Conservation (phyloP, 1,140 invertebrate genomes). For the Drosophila ogumai region DNA sequence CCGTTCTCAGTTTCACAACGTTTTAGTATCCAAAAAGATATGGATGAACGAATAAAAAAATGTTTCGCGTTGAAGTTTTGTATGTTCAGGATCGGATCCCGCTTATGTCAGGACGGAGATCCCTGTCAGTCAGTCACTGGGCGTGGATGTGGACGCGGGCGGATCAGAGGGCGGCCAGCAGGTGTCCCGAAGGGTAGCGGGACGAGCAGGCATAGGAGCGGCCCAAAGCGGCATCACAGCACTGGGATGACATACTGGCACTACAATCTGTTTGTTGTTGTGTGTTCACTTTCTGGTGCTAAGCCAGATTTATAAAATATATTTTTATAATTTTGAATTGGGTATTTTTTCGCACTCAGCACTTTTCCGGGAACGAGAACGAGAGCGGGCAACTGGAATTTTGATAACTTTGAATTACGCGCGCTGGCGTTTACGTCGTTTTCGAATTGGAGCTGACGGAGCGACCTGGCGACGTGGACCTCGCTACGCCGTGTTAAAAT, state of each 20-base stretch:
- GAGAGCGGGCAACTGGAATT: slow-evolving; percentile 14
- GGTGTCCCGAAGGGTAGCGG: slow-evolving; percentile 42
- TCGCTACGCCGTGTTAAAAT: slow-evolving; percentile 80
- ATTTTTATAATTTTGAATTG: slow-evolving; percentile 14
- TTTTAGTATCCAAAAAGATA: slow-evolving; percentile 67
- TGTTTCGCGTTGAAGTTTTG: slow-evolving; percentile 24
- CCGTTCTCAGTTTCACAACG: slow-evolving; percentile 66
- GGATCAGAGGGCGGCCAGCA: slow-evolving; percentile 62
- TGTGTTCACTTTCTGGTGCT: slow-evolving; percentile 28
- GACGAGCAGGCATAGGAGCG: slow-evolving; percentile 40
- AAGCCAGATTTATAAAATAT: slow-evolving; percentile 10
- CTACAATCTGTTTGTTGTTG: slow-evolving; percentile 13
- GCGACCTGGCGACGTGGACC: slow-evolving; percentile 72
- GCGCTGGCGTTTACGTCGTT: slow-evolving; percentile 76
- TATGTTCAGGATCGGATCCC: slow-evolving; percentile 32
- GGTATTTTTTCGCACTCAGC: slow-evolving; percentile 31
- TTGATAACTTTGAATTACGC: slow-evolving; percentile 78
- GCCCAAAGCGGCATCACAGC: slow-evolving; percentile 67
- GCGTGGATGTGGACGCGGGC: slow-evolving; percentile 21
- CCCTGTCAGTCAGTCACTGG: slow-evolving; percentile 39
- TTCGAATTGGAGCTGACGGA: slow-evolving; percentile 67
- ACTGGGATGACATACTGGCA: slow-evolving; percentile 59
- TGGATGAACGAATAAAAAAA: slow-evolving; percentile 39
- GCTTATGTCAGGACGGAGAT: slow-evolving; percentile 23
- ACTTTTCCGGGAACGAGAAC: slow-evolving; percentile 35